phyloP scores from a whole-genome alignment of 2,797 vertebrate species.

The Hephaestus fuliginosus region DNA sequence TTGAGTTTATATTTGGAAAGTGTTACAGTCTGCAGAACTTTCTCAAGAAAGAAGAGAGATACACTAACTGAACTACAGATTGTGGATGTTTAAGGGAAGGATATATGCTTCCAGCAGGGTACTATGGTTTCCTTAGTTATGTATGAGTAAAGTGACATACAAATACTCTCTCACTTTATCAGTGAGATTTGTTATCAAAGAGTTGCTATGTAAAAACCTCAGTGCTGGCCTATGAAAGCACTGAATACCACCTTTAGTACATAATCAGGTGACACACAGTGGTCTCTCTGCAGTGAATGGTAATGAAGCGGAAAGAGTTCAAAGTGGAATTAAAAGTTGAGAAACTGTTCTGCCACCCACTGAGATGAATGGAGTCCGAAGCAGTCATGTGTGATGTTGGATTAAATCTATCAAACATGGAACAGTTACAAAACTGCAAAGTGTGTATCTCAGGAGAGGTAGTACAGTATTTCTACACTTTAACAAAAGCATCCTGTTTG shows the following conservation, averaged over 20 bases:
- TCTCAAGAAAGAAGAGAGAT: neutral
- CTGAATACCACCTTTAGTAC: slow-evolving; percentile 13
- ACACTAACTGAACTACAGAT: neutral
- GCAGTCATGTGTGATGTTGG: slow-evolving; percentile 50
- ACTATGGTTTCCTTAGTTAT: neutral
- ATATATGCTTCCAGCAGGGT: too few relatives aligned
- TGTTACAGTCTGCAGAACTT: neutral
- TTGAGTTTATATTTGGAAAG: neutral
- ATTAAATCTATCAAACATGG: slow-evolving; percentile 21
- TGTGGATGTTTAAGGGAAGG: neutral
- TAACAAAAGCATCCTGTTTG: neutral
- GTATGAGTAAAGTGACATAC: too few relatives aligned
- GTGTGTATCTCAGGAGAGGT: neutral
- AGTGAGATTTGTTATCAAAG: neutral
- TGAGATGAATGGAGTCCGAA: slow-evolving; percentile 47
- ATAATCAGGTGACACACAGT: slow-evolving; percentile 39
- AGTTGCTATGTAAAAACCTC: slow-evolving; percentile 11
- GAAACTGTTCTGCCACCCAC: slow-evolving; percentile 37
- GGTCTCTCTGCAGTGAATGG: slow-evolving; percentile 31
- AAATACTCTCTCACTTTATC: neutral
- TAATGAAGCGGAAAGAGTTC: slow-evolving; percentile 57
- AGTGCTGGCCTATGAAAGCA: neutral
- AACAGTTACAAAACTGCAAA: slow-evolving; percentile 10
- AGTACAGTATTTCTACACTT: neutral
- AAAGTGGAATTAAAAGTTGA: slow-evolving; percentile 55